Evolutionary conservation across 2,113 vertebrate species (phyloP).

Genomic region (Alligator mississippiensis): DNA sequence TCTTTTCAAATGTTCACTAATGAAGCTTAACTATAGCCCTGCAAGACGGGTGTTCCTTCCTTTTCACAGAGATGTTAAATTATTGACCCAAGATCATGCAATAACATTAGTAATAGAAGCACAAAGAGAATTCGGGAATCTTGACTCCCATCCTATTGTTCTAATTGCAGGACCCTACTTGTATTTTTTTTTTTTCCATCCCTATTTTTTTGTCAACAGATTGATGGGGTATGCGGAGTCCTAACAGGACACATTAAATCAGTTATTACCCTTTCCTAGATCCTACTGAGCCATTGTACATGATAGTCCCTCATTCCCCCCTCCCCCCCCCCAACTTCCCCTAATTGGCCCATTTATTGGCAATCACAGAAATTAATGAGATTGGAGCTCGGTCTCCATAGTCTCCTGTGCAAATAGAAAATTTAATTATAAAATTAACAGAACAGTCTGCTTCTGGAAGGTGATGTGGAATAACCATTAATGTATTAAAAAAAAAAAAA

Average conservation of each 20-base stretch:
- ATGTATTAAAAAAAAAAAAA: neutral
- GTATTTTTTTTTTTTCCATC: neutral
- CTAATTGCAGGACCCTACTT: neutral
- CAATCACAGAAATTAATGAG: neutral
- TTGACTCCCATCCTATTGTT: neutral
- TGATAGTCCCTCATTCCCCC: neutral
- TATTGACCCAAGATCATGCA: neutral
- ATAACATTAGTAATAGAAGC: neutral
- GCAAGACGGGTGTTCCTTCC: neutral
- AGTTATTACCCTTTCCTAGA: neutral
- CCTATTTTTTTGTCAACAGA: neutral
- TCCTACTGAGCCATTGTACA: constrained; percentile 6
- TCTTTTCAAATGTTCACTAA: neutral
- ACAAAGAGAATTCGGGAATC: neutral
- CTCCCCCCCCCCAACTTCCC: constrained; percentile 1
- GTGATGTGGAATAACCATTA: neutral
- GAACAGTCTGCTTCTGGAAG: constrained; percentile 33
- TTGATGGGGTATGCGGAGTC: neutral
- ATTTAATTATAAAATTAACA: constrained; percentile 38
- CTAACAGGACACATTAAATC: neutral
- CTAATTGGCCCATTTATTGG: neutral
- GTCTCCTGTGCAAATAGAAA: constrained; percentile 29
- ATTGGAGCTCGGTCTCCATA: neutral
- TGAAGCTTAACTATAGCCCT: neutral
- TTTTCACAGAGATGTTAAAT: neutral